Conservation (phyloP, 2,797 vertebrate genomes). For the Clarias platycephalus region DNA sequence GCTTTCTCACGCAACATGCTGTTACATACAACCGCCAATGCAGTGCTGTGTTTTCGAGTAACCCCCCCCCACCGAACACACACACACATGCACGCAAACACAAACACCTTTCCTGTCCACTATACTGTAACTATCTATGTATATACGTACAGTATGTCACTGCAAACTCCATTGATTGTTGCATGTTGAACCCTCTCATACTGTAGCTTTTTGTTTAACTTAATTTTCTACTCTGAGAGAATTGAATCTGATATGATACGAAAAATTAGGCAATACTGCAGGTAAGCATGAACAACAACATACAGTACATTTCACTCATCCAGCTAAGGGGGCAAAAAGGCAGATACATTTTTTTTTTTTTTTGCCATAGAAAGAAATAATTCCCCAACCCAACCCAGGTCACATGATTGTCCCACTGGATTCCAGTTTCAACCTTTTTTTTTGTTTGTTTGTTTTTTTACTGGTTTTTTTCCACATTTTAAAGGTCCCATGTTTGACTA, state of each 20-base stretch:
- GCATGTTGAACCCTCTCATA: too few species aligned
- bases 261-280: background rate
- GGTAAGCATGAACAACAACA: background rate
- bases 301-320: background rate
- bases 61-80: background rate
- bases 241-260: background rate
- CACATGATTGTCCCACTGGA: too few species aligned
- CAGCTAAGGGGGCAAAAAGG: background rate
- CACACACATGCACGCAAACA: background rate
- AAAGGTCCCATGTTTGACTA: too few species aligned
- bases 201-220: too few species aligned
- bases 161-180: background rate
- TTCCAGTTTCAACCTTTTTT: too few species aligned
- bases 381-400: too few species aligned
- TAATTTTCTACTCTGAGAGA: background rate
- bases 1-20: conserved; percentile 27
- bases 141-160: background rate
- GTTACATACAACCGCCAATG: background rate
- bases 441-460: background rate
- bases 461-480: background rate
- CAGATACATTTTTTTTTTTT: background rate
- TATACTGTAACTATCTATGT: background rate
- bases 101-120: background rate
- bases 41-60: background rate
- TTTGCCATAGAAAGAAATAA: background rate